Evolutionary conservation across 2,888 invertebrate species (phyloP).

Genomic region (Lycocerus yunnanus): DNA sequence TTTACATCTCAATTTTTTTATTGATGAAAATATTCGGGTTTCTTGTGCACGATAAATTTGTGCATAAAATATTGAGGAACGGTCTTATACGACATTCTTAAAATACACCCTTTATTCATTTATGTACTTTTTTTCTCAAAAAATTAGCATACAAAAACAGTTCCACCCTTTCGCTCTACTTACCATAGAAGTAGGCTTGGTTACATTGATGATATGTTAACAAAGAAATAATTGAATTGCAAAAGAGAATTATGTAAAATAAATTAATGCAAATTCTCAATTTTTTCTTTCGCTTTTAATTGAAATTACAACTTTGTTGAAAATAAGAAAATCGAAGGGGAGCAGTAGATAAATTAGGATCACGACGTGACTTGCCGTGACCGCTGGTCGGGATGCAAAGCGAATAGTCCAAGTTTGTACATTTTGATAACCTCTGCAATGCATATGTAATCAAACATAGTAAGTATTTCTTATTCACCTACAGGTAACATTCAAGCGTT

Average conservation of each 20-base stretch:
- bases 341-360: too few species aligned
- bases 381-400: not conserved
- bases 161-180: slow-evolving; percentile 28
- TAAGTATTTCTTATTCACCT: not conserved
- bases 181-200: slow-evolving; percentile 1
- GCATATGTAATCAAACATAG: not conserved
- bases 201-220: slow-evolving; percentile 2
- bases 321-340: too few species aligned
- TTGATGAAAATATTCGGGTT: not conserved
- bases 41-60: not conserved
- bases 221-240: not conserved
- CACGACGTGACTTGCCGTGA: not conserved
- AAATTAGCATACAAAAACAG: slow-evolving; percentile 40
- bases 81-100: slow-evolving; percentile 23
- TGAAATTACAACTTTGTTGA: not conserved
- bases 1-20: not conserved
- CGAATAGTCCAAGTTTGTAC: not conserved
- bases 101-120: slow-evolving; percentile 39
- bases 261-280: not conserved
- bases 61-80: slow-evolving; percentile 29
- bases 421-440: not conserved
- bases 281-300: not conserved
- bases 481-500: not conserved
- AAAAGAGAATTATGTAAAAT: not conserved
- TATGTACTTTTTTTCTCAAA: slow-evolving; percentile 27